Conservation (phyloP, 2,113 vertebrate genomes). For the Takifugu flavidus region DNA sequence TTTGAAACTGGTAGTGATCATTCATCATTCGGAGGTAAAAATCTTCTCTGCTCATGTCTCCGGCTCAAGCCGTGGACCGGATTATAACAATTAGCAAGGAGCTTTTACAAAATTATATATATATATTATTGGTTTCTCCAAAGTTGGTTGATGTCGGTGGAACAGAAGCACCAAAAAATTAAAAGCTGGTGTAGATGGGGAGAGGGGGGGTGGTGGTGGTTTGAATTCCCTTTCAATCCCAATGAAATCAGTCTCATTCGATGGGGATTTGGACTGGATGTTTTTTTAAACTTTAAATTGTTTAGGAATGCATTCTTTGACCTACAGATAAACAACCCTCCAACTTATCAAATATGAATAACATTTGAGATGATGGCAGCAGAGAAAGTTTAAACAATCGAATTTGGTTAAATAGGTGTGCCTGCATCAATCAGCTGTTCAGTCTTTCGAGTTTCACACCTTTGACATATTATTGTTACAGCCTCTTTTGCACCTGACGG, state of each 20-base stretch:
- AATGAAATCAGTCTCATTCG: slow-evolving; percentile 6
- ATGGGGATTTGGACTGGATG: background rate
- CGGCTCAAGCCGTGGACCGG: slow-evolving; percentile 9
- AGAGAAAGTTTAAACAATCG: slow-evolving; percentile 3
- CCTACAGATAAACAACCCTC: slow-evolving; percentile 6
- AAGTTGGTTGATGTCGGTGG: slow-evolving; percentile 34
- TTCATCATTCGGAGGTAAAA: slow-evolving; percentile 34
- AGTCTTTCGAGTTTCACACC: slow-evolving; percentile 11
- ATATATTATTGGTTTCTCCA: slow-evolving; percentile 8
- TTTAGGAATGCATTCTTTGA: no score
- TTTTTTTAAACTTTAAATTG: slow-evolving; percentile 7
- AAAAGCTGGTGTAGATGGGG: no score
- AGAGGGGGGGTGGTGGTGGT: slow-evolving; percentile 2
- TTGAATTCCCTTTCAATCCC: slow-evolving; percentile 34
- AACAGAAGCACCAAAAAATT: no score
- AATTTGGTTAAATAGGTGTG: slow-evolving; percentile 1
- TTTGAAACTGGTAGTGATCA: slow-evolving; percentile 33
- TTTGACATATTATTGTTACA: background rate
- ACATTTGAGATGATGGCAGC: slow-evolving; percentile 2
- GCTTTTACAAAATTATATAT: slow-evolving; percentile 3
- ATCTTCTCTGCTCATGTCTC: slow-evolving; percentile 33
- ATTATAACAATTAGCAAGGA: slow-evolving; percentile 25
- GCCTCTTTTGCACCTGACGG: slow-evolving; percentile 9
- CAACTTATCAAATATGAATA: slow-evolving; percentile 53
- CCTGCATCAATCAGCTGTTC: slow-evolving; percentile 13